A percentile compares a stretch with the other conserved stretches of the same genome.
phyloP scores from a whole-genome alignment of 2,113 vertebrate species.

The Orthonyx spaldingii region DNA sequence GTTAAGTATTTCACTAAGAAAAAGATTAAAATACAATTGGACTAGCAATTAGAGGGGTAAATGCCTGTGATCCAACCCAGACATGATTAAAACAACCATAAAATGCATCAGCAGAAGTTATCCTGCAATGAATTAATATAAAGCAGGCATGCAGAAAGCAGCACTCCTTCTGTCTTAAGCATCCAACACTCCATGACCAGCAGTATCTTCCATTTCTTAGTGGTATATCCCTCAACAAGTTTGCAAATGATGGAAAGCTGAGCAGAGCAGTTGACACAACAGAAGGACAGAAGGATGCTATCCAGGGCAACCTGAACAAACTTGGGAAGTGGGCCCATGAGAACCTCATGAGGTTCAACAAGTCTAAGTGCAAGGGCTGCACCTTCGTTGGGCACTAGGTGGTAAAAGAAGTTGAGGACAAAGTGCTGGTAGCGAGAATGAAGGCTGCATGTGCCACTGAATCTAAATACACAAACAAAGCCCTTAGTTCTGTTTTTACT shows the following conservation, averaged over 20 bases:
- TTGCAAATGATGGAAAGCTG: background rate
- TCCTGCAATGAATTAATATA: background rate
- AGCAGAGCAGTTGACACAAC: background rate
- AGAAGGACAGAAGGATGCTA: background rate
- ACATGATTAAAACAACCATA: background rate
- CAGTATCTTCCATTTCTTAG: background rate
- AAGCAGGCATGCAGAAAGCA: background rate
- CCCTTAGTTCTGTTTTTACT: background rate
- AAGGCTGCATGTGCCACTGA: background rate
- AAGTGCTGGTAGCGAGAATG: background rate
- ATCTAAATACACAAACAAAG: background rate
- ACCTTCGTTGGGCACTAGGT: rapidly evolving
- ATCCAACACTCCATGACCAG: background rate
- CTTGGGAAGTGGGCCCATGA: rapidly evolving
- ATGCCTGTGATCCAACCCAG: background rate
- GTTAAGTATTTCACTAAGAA: background rate
- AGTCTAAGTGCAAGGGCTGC: too few relatives aligned
- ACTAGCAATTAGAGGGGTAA: background rate
- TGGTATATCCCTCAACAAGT: background rate
- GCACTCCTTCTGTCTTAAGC: rapidly evolving
- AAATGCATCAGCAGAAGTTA: background rate
- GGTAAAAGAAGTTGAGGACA: background rate
- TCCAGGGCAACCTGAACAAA: background rate
- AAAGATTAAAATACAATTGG: background rate
- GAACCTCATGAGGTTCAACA: background rate